These are phyloP conservation scores for Volucella zonaria DNA, from an alignment of 2,888 invertebrate genomes.

Conservation along the genomic window DNA sequence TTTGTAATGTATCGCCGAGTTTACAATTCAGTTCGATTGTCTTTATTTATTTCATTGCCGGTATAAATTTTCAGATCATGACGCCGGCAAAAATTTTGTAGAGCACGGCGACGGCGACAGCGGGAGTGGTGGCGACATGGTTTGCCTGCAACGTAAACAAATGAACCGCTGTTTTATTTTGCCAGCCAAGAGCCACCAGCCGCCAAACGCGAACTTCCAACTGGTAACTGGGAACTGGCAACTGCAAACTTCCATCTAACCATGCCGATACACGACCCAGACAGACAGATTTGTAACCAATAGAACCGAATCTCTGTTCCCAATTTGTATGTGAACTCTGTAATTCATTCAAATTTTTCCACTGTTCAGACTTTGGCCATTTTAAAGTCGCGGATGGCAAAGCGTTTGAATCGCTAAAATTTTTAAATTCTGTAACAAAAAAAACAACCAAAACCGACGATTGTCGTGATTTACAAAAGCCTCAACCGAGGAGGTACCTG, in stretches of 20 bases:
- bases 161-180: slow-evolving; percentile 68
- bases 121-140: slow-evolving; percentile 30
- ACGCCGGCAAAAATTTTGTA: slow-evolving; percentile 65
- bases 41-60: slow-evolving; percentile 74
- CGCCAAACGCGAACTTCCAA: slow-evolving; percentile 28
- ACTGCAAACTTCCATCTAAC: slow-evolving; percentile 34
- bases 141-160: slow-evolving; percentile 60
- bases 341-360: slow-evolving; percentile 74
- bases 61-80: slow-evolving; percentile 73
- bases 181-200: slow-evolving; percentile 20
- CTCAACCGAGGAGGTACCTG: slow-evolving; percentile 48
- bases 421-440: slow-evolving; percentile 53
- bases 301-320: slow-evolving; percentile 73
- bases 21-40: slow-evolving; percentile 74
- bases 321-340: slow-evolving; percentile 74
- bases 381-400: slow-evolving; percentile 5
- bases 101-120: slow-evolving; percentile 48
- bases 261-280: slow-evolving; percentile 67
- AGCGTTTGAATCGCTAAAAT: slow-evolving; percentile 68
- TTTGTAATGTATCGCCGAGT: slow-evolving; percentile 71
- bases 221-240: slow-evolving; percentile 36
- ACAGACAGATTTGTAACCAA: slow-evolving; percentile 74
- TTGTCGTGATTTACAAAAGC: slow-evolving; percentile 68
- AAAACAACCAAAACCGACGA: slow-evolving; percentile 40
- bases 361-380: slow-evolving; percentile 48